Conservation (phyloP, 2,888 invertebrate genomes). For the Labia minor region DNA sequence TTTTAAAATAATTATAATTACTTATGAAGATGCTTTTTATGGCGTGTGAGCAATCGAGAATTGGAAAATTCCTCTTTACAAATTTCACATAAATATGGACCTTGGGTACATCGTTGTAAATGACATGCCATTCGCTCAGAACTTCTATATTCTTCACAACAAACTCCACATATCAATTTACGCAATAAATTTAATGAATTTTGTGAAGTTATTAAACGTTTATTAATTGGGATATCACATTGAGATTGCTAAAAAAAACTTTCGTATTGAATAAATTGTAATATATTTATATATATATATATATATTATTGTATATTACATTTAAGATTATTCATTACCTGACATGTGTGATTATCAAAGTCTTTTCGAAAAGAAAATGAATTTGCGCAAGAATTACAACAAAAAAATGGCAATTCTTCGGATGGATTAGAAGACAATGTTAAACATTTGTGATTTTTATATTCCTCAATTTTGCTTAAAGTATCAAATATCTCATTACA, state of each 20-base stretch:
- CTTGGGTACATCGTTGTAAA: constrained; percentile 23
- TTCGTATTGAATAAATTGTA: not conserved
- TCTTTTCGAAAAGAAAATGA: not conserved
- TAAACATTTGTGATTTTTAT: not conserved
- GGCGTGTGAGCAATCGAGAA: constrained; percentile 24
- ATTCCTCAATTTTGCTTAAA: not conserved
- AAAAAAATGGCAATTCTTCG: not conserved
- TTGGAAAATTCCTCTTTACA: constrained; percentile 22
- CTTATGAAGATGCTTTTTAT: constrained; percentile 26
- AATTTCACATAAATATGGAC: constrained; percentile 26
- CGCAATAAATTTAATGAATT: constrained; percentile 19
- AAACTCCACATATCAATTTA: constrained; percentile 25
- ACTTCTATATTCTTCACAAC: constrained; percentile 27
- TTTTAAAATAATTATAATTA: constrained; percentile 16
- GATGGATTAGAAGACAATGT: not conserved
- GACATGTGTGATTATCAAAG: not conserved
- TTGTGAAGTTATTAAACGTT: constrained; percentile 17
- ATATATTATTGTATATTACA: no score
- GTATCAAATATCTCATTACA: not conserved
- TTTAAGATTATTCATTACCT: no score
- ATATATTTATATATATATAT: not conserved
- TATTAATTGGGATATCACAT: not conserved
- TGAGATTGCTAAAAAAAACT: not conserved
- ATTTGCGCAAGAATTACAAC: not conserved
- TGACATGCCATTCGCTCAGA: constrained; percentile 25